Percentiles rank a stretch among this genome's conserved stretches.
Evolutionary conservation across 2,797 vertebrate genomes (phyloP).

Genomic region (Falco naumanni): DNA sequence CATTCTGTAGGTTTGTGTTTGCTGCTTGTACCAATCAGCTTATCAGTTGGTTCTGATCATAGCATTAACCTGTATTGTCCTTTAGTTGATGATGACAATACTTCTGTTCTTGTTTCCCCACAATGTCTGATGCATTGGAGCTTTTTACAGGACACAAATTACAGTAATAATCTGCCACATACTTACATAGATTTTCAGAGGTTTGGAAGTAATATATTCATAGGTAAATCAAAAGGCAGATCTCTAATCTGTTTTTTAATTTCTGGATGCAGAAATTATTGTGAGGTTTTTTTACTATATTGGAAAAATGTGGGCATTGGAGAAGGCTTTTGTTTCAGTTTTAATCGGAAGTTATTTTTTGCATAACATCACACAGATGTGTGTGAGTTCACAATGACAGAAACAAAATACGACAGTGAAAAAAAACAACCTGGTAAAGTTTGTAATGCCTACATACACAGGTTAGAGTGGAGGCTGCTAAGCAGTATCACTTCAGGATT

Average conservation of each 20-base stretch:
- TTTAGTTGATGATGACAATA: not conserved
- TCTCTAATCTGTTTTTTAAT: not conserved
- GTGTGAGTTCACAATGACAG: not conserved
- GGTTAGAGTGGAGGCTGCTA: too few species aligned
- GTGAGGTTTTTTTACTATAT: rapidly evolving
- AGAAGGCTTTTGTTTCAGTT: not conserved
- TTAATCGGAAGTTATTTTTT: not conserved
- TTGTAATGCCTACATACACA: not conserved
- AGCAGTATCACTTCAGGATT: not conserved
- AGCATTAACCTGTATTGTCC: not conserved
- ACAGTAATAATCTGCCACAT: not conserved
- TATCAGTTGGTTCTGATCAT: not conserved
- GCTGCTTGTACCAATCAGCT: too few species aligned
- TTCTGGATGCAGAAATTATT: not conserved
- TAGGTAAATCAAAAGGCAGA: not conserved
- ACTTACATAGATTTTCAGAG: not conserved
- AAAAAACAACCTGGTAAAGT: not conserved
- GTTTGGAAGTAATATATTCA: not conserved
- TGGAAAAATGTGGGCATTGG: rapidly evolving
- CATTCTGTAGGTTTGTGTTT: not conserved
- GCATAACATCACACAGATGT: rapidly evolving
- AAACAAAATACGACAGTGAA: not conserved
- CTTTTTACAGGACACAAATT: not conserved
- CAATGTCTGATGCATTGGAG: not conserved
- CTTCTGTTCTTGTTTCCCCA: not conserved